Evolutionary conservation across 2,113 vertebrate genomes (phyloP).

Genomic region (Antigone vipio): DNA sequence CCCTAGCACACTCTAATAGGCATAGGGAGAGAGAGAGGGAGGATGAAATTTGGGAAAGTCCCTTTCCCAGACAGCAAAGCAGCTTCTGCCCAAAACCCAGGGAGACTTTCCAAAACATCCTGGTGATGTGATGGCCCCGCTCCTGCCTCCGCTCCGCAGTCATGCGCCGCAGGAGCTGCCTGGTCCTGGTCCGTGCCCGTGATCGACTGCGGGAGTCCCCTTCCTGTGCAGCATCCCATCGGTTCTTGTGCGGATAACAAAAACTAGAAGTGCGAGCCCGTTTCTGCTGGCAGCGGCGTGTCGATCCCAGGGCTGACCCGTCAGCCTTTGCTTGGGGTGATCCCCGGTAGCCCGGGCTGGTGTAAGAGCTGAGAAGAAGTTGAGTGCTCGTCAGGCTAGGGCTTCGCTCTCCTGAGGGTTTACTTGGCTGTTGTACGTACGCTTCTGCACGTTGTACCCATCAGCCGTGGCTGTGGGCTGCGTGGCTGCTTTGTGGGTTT

Average conservation of each 20-base stretch:
- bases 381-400: background rate
- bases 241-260: too few relatives aligned
- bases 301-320: accelerated
- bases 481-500: background rate
- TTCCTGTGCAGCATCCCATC: background rate
- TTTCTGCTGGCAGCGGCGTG: background rate
- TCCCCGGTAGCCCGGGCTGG: background rate
- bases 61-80: background rate
- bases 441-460: background rate
- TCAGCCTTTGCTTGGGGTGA: background rate
- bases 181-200: accelerated
- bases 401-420: background rate
- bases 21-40: background rate
- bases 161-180: background rate
- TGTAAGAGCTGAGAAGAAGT: background rate
- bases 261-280: background rate
- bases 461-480: accelerated
- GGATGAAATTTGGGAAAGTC: background rate
- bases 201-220: accelerated
- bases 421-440: accelerated
- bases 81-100: background rate
- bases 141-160: background rate
- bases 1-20: background rate
- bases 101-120: background rate
- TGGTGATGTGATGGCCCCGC: background rate